Conservation (phyloP, 35 echinoderm and acorn worm genomes). For the Lytechinus pictus region DNA sequence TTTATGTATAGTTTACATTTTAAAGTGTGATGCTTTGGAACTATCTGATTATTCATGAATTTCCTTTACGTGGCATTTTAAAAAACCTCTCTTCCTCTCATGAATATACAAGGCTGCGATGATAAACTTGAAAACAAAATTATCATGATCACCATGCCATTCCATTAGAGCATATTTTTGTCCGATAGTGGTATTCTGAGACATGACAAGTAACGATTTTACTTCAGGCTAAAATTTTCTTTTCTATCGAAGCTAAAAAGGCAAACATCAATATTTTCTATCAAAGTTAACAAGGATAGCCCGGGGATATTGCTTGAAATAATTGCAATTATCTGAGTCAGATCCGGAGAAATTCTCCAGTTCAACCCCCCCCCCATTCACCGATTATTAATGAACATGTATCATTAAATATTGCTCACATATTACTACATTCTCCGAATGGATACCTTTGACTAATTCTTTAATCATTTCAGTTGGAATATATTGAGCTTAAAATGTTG, state of each 20-base stretch:
- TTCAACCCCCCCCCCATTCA: neutral
- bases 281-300: neutral
- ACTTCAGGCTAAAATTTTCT: neutral
- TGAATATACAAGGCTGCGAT: too few species aligned
- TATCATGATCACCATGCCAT: neutral
- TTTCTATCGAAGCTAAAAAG: neutral
- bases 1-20: too few species aligned
- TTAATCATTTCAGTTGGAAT: neutral
- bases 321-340: neutral
- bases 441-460: neutral
- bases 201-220: conserved; percentile 7
- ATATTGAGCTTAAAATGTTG: too few species aligned
- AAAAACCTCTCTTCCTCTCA: neutral
- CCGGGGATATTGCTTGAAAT: neutral
- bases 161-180: neutral
- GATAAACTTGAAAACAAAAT: too few species aligned
- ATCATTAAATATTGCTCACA: neutral
- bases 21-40: too few species aligned
- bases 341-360: neutral
- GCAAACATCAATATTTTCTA: neutral
- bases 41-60: neutral
- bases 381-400: neutral
- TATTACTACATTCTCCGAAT: neutral
- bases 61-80: neutral
- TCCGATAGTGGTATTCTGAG: neutral